Conservation (phyloP, 2,888 invertebrate species). For the Hoplodrina ambigua region DNA sequence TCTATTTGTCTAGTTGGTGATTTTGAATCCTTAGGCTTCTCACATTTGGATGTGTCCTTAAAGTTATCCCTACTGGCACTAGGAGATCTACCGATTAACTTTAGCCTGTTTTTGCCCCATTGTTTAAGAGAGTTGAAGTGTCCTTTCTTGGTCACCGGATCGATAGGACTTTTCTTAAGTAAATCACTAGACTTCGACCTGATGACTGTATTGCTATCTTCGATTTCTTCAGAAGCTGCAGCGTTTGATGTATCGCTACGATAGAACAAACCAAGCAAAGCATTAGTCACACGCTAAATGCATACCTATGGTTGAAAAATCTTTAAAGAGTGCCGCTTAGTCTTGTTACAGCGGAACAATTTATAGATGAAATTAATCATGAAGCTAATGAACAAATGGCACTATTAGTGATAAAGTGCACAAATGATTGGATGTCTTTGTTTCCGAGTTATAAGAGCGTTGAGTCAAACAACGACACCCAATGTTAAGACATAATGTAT, state of each 20-base stretch:
- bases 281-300: constrained; percentile 91
- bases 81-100: constrained; percentile 92
- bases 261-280: constrained; percentile 91
- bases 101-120: constrained; percentile 95
- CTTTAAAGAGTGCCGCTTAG: constrained; percentile 83
- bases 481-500: constrained; percentile 86
- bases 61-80: constrained; percentile 90
- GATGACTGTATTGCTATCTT: constrained; percentile 89
- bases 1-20: constrained; percentile 88
- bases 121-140: constrained; percentile 95
- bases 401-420: constrained; percentile 89
- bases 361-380: constrained; percentile 85
- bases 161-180: constrained; percentile 92
- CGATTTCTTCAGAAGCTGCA: constrained; percentile 88
- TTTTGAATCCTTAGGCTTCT: constrained; percentile 83
- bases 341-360: constrained; percentile 85
- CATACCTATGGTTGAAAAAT: constrained; percentile 81
- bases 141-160: constrained; percentile 89
- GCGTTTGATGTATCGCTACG: constrained; percentile 89
- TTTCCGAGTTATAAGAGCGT: constrained; percentile 68
- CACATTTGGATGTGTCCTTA: constrained; percentile 81
- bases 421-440: constrained; percentile 83
- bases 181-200: constrained; percentile 94
- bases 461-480: constrained; percentile 83
- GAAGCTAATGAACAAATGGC: constrained; percentile 88